Conservation (phyloP, 1,140 invertebrate species). For the Rhagoletis zephyria region DNA sequence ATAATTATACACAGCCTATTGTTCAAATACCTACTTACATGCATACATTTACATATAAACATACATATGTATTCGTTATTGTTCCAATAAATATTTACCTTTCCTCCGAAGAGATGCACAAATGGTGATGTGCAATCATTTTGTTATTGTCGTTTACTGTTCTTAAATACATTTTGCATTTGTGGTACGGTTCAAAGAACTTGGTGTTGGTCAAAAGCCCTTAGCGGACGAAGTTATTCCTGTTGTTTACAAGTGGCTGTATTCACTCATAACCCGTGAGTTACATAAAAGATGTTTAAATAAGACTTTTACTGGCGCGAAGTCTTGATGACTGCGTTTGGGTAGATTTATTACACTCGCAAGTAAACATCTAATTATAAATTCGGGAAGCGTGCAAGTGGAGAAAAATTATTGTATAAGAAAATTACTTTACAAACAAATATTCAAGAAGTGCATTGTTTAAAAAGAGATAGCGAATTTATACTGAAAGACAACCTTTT, state of each 20-base stretch:
- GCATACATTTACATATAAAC: neutral
- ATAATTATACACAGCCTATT: neutral
- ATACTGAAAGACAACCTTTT: no score
- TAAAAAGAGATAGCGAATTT: neutral
- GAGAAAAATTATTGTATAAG: neutral
- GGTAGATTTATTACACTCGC: neutral
- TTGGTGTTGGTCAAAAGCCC: neutral
- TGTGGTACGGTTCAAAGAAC: slow-evolving; percentile 37
- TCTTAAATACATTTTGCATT: neutral
- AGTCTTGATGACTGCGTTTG: neutral
- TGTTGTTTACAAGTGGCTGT: neutral
- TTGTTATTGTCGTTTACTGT: neutral
- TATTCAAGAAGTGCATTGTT: neutral
- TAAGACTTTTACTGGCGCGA: neutral
- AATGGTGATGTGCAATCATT: neutral
- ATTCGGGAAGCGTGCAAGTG: neutral
- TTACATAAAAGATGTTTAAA: neutral
- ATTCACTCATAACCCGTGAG: neutral
- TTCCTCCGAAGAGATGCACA: neutral
- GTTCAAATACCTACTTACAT: neutral
- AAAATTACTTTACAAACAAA: neutral
- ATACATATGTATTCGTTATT: slow-evolving; percentile 4
- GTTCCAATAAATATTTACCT: slow-evolving; percentile 2
- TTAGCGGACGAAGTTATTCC: neutral
- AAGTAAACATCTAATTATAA: neutral